phyloP scores from a whole-genome alignment of 2,888 invertebrate genomes.

The Uropetala carovei region DNA sequence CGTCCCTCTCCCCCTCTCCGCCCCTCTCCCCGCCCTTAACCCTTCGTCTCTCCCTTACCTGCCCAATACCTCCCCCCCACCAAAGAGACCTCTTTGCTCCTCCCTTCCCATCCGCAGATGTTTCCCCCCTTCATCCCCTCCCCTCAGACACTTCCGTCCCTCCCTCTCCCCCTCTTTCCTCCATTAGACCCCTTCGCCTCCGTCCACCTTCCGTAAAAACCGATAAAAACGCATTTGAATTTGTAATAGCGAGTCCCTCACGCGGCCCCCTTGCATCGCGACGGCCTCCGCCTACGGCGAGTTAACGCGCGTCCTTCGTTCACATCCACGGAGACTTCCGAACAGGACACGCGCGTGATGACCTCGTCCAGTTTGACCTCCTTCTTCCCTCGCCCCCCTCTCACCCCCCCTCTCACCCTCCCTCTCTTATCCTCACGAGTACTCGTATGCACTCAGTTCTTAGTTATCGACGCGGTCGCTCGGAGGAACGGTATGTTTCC shows the following conservation, averaged over 20 bases:
- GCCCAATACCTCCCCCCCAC: no score
- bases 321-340: neutral
- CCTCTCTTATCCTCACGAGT: neutral
- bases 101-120: no score
- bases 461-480: no score
- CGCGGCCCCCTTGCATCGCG: no score
- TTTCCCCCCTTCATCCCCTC: no score
- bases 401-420: neutral
- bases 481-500: neutral
- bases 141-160: neutral
- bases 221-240: slow-evolving; percentile 25
- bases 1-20: no score
- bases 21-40: no score
- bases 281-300: no score
- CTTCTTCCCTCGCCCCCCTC: neutral
- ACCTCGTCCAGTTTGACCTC: neutral
- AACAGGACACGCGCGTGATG: neutral
- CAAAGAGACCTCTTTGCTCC: no score
- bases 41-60: no score
- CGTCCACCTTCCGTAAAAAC: neutral
- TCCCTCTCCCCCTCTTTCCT: no score
- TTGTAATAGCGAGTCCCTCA: neutral
- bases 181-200: no score
- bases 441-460: neutral
- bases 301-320: neutral